Conservation (phyloP, 2,113 vertebrate genomes). For the Corythornis cristatus region DNA sequence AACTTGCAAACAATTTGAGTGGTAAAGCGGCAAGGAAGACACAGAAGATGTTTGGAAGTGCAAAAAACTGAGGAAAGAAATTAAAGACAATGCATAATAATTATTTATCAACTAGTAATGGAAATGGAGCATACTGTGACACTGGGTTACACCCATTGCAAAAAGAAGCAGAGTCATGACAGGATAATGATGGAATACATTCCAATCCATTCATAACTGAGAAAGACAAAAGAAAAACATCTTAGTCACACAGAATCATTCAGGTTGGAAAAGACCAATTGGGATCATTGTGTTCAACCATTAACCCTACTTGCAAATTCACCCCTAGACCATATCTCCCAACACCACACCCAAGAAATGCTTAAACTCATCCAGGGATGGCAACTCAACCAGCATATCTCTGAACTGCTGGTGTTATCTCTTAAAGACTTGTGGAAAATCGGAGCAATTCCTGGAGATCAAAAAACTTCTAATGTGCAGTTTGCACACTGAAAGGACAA, state of each 20-base stretch:
- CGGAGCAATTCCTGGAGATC: not conserved
- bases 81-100: not conserved
- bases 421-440: not conserved
- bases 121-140: not conserved
- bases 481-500: not conserved
- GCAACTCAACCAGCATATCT: not conserved
- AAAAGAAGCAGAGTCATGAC: not conserved
- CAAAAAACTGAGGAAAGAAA: not conserved
- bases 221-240: not conserved
- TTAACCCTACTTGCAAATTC: no score
- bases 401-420: not conserved
- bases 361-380: no score
- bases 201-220: not conserved
- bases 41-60: not conserved
- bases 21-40: not conserved
- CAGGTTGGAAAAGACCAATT: no score
- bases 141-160: not conserved
- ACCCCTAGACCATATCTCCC: no score
- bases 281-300: no score
- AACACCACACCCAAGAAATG: no score
- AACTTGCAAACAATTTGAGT: not conserved
- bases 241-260: not conserved
- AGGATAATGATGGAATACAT: not conserved
- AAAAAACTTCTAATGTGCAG: not conserved
- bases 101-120: not conserved